Evolutionary conservation across 2,888 invertebrate species (phyloP).

Genomic region (Polymixis lichenea): DNA sequence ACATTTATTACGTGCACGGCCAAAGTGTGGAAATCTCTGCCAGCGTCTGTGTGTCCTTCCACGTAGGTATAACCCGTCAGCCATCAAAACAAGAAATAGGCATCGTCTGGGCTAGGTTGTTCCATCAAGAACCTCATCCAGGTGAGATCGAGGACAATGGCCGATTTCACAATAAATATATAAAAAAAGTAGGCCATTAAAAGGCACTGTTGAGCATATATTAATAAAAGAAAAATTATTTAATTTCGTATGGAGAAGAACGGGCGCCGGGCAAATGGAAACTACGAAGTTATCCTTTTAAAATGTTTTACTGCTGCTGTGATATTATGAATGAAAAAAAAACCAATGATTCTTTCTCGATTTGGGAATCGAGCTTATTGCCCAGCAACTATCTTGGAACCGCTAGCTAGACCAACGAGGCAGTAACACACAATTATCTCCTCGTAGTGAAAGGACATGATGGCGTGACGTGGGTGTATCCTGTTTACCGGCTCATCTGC

Average conservation of each 20-base stretch:
- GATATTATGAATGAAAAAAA: not conserved
- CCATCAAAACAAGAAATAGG: too few species aligned
- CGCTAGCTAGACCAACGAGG: not conserved
- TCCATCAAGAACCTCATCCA: too few species aligned
- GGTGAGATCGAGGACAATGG: too few species aligned
- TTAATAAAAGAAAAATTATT: too few species aligned
- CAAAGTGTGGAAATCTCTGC: too few species aligned
- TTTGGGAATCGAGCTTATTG: not conserved
- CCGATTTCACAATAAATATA: too few species aligned
- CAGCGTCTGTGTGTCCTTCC: too few species aligned
- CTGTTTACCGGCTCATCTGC: constrained; percentile 31
- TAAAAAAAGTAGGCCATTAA: not conserved
- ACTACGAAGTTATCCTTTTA: not conserved
- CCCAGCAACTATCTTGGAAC: not conserved
- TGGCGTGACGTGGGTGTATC: constrained; percentile 38
- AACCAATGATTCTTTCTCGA: not conserved
- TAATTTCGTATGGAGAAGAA: not conserved
- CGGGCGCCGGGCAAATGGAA: not conserved
- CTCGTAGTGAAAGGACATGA: constrained; percentile 4
- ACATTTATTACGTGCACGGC: too few species aligned
- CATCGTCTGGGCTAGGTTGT: too few species aligned
- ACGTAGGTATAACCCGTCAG: too few species aligned
- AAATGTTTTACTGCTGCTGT: not conserved
- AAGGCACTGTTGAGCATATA: not conserved
- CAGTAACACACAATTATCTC: constrained; percentile 3